Percentiles rank a stretch among this genome's conserved stretches.
These are phyloP conservation scores for Elephas maximus DNA, from an alignment of 2,113 vertebrate genomes.

Conservation along the genomic window DNA sequence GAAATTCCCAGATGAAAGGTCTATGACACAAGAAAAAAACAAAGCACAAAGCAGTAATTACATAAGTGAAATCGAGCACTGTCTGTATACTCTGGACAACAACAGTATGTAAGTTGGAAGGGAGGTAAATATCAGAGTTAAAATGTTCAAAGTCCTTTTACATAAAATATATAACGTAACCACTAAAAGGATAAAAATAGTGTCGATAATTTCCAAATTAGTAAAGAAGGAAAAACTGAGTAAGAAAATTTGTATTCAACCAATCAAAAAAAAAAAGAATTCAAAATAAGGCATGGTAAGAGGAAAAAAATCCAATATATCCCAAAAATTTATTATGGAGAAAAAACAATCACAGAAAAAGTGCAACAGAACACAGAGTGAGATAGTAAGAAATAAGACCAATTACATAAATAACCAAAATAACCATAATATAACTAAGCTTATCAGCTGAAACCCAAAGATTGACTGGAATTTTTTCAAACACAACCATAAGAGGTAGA, in stretches of 20 bases:
- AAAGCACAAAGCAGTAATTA: constrained; percentile 45
- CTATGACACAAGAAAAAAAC: constrained; percentile 41
- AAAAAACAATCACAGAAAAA: constrained; percentile 46
- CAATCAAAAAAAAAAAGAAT: neutral
- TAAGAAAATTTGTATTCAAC: constrained; percentile 6
- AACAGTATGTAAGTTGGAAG: neutral
- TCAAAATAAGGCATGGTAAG: constrained; percentile 18
- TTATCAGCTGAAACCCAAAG: constrained; percentile 55
- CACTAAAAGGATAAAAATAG: constrained; percentile 40
- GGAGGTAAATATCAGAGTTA: neutral
- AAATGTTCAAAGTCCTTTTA: constrained; percentile 22
- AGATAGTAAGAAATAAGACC: neutral
- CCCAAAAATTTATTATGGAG: neutral
- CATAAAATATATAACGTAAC: constrained; percentile 60
- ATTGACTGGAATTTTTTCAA: neutral
- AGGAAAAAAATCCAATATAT: constrained; percentile 38
- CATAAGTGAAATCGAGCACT: constrained; percentile 40
- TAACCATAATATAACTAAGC: constrained; percentile 16
- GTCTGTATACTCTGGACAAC: neutral
- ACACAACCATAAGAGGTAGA: constrained; percentile 5
- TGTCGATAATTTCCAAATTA: constrained; percentile 23
- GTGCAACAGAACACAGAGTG: neutral
- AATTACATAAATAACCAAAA: constrained; percentile 55
- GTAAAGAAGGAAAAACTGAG: constrained; percentile 1
- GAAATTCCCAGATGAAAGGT: constrained; percentile 51